Evolutionary conservation across 2,888 invertebrate genomes (phyloP).

Genomic region (Microctonus hyperodae): DNA sequence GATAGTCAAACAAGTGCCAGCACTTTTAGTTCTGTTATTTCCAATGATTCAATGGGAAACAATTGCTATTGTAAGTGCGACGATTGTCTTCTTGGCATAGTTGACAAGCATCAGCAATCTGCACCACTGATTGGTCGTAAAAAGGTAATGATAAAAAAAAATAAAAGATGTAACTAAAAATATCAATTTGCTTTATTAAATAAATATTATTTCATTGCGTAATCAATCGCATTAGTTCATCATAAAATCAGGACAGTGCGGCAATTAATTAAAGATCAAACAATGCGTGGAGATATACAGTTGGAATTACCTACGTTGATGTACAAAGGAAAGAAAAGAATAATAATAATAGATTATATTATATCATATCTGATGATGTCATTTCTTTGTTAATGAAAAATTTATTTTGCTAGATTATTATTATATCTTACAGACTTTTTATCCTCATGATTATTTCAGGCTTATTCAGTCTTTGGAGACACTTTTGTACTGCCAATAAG

Average conservation of each 20-base stretch:
- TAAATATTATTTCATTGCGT: not conserved
- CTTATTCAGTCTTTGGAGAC: not conserved
- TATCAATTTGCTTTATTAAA: not conserved
- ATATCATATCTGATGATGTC: not conserved
- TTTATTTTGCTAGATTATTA: not conserved
- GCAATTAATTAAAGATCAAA: not conserved
- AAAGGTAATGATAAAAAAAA: constrained; percentile 54
- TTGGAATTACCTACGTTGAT: not conserved
- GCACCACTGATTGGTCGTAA: constrained; percentile 49
- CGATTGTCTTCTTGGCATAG: constrained; percentile 83
- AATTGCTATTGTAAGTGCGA: constrained; percentile 79
- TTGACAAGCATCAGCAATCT: constrained; percentile 70
- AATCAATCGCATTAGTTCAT: not conserved
- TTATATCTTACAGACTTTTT: not conserved
- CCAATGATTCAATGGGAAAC: constrained; percentile 74
- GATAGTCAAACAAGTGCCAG: constrained; percentile 72
- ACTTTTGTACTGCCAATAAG: not conserved
- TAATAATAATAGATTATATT: no score
- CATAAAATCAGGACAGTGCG: not conserved
- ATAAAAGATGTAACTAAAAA: not conserved
- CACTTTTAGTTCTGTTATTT: constrained; percentile 69
- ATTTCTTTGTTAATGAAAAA: not conserved
- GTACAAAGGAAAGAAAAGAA: not conserved
- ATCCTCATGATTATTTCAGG: not conserved
- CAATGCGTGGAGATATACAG: not conserved